Base-by-base conservation (phyloP, 64 coral and sea anemone genomes). In the Montipora sp. region DNA sequence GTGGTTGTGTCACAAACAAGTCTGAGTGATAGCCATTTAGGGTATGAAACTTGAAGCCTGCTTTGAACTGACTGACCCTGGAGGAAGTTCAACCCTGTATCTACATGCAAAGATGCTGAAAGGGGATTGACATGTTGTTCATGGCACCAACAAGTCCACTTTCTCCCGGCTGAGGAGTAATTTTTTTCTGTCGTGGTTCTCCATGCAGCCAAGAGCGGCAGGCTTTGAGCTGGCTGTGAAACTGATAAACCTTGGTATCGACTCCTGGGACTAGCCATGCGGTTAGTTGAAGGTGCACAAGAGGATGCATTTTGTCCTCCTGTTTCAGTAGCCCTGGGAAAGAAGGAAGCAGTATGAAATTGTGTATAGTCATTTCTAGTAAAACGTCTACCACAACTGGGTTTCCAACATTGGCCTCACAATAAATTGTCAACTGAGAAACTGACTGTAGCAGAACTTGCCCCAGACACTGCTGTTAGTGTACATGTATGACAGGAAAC, bases 271-370 rank as follows among this genome's bases (percentile, higher is more conserved):
- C 78, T 69, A 66, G 78, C 89, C 89, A 91, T 16, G 60, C 44
- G 18, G 79, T 79, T 91, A 91, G 78, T 51, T 91, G 78, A 67
- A 91, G 68, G 78, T 83, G 89, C 19, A 61, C 21, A 82, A 91
- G 89, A 60, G 89, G 79, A 49, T 91, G 89, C 49, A 74, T 0
- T 15, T 82, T 79, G 16, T 75, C 75, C 89, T 71, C 78, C 55
- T 60, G 59, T 57, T 22, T 82, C 79, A 83, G 47, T 74, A 91
- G 59, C 48, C 71, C 48, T 75, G 66, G 89, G 23, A 66, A 79
- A 14, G 87, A 73, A 51, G 89, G 89, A 5, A 91, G 89, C 13
- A 91, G 57, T 21, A 43, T 23, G 43, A 47, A 68, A 21, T 47
- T 51, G 77, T 91, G 48, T 91, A 83, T 3, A 5, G 51, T 51